A percentile compares a stretch with the other conserved stretches of the same genome.
phyloP scores from a whole-genome alignment of 2,113 vertebrate genomes.

The Pluvianellus socialis region DNA sequence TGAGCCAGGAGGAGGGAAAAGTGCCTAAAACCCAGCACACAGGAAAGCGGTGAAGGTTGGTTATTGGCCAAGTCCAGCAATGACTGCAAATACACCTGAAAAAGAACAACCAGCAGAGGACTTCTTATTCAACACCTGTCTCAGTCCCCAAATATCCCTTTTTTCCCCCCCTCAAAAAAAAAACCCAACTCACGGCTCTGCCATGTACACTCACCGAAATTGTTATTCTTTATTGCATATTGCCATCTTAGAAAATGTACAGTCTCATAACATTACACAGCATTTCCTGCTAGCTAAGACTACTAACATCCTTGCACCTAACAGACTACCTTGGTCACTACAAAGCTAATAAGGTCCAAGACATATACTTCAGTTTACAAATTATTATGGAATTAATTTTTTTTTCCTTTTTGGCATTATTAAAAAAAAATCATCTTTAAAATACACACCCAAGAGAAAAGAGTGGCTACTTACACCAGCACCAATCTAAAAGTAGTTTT shows the following conservation, averaged over 20 bases:
- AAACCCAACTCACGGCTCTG: conserved; percentile 46
- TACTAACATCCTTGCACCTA: conserved; percentile 78
- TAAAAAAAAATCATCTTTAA: conserved; percentile 71
- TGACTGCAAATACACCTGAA: accelerated
- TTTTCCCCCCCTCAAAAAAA: accelerated
- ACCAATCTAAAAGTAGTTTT: conserved; percentile 78
- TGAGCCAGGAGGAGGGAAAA: not conserved
- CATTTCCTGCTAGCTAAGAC: conserved; percentile 69
- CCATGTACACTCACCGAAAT: conserved; percentile 60
- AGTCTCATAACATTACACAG: conserved; percentile 78
- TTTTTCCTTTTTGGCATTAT: conserved; percentile 79
- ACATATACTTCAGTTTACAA: conserved; percentile 80
- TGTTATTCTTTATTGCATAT: conserved; percentile 83
- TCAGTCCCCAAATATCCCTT: not conserved
- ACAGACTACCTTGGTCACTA: conserved; percentile 74
- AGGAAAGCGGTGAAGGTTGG: not conserved
- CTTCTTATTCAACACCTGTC: not conserved
- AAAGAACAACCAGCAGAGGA: not conserved
- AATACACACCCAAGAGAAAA: conserved; percentile 80
- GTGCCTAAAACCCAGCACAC: accelerated
- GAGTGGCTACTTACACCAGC: conserved; percentile 80
- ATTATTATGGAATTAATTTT: conserved; percentile 63
- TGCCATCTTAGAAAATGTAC: conserved; percentile 80
- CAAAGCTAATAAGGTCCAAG: conserved; percentile 75
- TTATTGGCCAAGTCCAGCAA: not conserved